Percentiles rank a stretch among this genome's conserved stretches.
Evolutionary conservation across 2,797 vertebrate genomes (phyloP).

Genomic region (Ctenochaetus hawaiiensis): DNA sequence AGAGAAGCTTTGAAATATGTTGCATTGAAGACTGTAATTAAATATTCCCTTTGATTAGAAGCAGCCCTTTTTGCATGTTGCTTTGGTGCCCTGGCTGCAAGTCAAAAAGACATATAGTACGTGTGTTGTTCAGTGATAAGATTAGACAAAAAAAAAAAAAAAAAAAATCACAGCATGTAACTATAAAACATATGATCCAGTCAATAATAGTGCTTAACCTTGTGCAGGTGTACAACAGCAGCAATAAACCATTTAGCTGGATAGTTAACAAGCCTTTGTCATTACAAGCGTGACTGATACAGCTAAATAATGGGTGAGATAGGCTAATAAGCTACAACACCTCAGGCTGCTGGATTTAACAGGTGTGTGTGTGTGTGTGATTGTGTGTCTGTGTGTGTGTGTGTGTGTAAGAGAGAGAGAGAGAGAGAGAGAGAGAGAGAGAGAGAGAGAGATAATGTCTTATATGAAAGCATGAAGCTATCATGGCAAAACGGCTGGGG

Average conservation of each 20-base stretch:
- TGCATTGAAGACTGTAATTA: constrained; percentile 69
- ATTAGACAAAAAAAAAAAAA: constrained; percentile 2
- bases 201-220: constrained; percentile 41
- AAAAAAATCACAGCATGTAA: constrained; percentile 32
- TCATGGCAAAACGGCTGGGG: constrained; percentile 44
- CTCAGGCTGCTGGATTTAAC: constrained; percentile 66
- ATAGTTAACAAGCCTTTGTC: constrained; percentile 57
- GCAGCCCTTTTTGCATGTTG: constrained; percentile 33
- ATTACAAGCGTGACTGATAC: constrained; percentile 60
- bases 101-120: constrained; percentile 27
- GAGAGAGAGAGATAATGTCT: constrained; percentile 12
- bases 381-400: constrained; percentile 18
- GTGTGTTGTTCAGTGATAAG: constrained; percentile 12
- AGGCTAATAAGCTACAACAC: constrained; percentile 59
- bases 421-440: too few species aligned
- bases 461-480: constrained; percentile 45
- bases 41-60: constrained; percentile 76
- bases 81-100: constrained; percentile 34
- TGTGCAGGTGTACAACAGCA: constrained; percentile 50
- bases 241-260: constrained; percentile 56
- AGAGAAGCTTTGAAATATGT: constrained; percentile 60
- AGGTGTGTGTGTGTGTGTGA: constrained; percentile 58
- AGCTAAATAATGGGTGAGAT: constrained; percentile 55
- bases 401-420: constrained; percentile 9
- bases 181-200: constrained; percentile 44